A percentile compares a stretch with the other conserved stretches of the same genome.
Conservation (phyloP, 2,113 vertebrate species). For the Monopterus albus region DNA sequence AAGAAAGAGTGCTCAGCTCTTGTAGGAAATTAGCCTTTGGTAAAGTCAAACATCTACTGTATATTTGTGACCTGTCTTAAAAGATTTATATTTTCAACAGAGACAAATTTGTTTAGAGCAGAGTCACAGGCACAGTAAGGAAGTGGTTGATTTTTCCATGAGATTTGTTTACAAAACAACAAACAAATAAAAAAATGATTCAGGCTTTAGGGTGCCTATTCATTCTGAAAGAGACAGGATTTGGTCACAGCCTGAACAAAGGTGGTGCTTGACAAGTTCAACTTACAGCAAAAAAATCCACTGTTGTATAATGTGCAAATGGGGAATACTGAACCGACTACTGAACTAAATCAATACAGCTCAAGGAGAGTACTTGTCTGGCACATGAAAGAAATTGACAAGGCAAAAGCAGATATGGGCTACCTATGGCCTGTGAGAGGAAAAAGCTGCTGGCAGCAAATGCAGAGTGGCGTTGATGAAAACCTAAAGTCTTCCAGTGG, state of each 20-base stretch:
- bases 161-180: no score
- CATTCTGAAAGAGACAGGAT: not conserved
- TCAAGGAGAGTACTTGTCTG: not conserved
- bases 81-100: no score
- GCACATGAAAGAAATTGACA: not conserved
- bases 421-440: no score
- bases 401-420: not conserved
- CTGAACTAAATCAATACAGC: not conserved
- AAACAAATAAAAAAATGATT: no score
- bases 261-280: not conserved
- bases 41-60: no score
- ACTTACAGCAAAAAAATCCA: not conserved
- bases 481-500: not conserved
- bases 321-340: not conserved
- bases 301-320: no score
- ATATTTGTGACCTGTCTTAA: no score
- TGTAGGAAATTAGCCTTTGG: no score
- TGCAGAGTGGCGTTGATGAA: not conserved
- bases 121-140: no score
- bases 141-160: no score
- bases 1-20: no score
- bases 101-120: not conserved
- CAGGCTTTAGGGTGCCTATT: not conserved
- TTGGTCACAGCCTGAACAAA: no score
- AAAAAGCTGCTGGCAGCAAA: not conserved